Evolutionary conservation across 2,797 vertebrate genomes (phyloP).

Genomic region (Morelia viridis): DNA sequence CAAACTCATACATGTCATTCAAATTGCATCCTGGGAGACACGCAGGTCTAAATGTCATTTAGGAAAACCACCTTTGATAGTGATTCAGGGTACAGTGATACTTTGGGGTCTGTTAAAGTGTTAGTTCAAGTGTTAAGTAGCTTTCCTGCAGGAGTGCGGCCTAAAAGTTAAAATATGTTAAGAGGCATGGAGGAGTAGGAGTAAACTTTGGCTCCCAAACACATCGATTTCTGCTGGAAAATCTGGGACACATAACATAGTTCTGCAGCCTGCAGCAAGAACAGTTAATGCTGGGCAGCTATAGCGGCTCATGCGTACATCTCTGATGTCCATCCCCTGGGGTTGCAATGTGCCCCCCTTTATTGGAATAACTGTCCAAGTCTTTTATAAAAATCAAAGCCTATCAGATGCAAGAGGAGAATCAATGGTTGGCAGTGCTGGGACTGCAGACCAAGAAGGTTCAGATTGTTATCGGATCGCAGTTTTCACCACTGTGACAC

Average conservation of each 20-base stretch:
- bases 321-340: not conserved
- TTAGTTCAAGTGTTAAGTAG: not conserved
- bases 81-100: not conserved
- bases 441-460: not conserved
- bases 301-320: too few relatives aligned
- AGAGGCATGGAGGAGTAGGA: not conserved
- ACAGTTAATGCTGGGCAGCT: not conserved
- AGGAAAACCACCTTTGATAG: not conserved
- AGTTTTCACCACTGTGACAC: too few relatives aligned
- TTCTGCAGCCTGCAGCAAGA: not conserved
- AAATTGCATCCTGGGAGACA: not conserved
- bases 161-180: not conserved
- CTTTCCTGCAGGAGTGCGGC: not conserved
- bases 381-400: not conserved
- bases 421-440: not conserved
- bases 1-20: not conserved
- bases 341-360: not conserved
- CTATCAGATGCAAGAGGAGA: not conserved
- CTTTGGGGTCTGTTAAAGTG: not conserved
- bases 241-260: not conserved
- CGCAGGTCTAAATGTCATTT: not conserved
- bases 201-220: not conserved
- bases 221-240: not conserved
- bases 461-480: not conserved
- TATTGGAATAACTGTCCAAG: not conserved